phyloP scores from a whole-genome alignment of 2,797 vertebrate genomes.

The Sorex maritimensis region DNA sequence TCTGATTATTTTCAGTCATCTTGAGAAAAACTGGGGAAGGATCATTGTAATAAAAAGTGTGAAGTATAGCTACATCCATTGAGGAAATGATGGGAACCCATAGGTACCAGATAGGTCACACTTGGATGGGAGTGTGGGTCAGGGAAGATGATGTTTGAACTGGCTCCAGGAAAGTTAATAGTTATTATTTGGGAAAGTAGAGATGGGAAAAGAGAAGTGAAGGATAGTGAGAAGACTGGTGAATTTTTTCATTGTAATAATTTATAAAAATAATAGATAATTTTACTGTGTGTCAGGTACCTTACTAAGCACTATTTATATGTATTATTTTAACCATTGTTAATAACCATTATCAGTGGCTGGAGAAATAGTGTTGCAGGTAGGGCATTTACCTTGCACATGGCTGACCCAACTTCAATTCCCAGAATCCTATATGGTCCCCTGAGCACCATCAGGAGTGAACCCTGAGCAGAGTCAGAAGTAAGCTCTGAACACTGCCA shows the following conservation, averaged over 20 bases:
- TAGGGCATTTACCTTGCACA: no score
- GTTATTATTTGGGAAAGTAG: neutral
- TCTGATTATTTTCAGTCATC: slow-evolving; percentile 10
- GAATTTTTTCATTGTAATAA: neutral
- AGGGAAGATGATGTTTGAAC: neutral
- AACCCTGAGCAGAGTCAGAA: no score
- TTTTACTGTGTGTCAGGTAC: neutral
- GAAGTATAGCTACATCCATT: neutral
- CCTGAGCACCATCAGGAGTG: no score
- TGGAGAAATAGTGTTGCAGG: no score
- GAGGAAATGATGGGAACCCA: neutral
- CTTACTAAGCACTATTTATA: slow-evolving; percentile 5
- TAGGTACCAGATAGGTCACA: neutral
- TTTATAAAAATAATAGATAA: neutral
- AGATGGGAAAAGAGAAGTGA: neutral
- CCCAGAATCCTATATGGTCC: no score
- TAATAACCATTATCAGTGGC: no score
- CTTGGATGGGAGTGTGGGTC: neutral
- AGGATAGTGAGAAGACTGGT: neutral
- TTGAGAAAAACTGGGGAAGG: neutral
- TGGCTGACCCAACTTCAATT: no score
- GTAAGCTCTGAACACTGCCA: no score
- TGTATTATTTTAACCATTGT: neutral
- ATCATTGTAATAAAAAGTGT: neutral
- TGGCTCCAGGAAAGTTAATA: neutral